Conservation (phyloP, 2,113 vertebrate species). For the Aphyosemion australe region DNA sequence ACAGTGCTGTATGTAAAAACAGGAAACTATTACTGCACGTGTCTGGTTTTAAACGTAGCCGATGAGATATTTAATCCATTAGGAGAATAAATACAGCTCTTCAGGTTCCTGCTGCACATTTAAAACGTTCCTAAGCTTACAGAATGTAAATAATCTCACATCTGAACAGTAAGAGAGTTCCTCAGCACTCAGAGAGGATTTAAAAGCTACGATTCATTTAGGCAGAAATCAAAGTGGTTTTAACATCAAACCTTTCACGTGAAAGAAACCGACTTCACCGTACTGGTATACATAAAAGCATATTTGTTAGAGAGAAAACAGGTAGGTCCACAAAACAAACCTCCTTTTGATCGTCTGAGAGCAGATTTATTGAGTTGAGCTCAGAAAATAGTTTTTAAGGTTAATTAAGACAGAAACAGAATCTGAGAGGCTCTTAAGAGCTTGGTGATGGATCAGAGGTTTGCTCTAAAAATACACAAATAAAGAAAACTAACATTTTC, state of each 20-base stretch:
- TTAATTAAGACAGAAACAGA: constrained; percentile 56
- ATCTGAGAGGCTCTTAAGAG: constrained; percentile 55
- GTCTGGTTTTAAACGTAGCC: neutral
- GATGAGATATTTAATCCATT: neutral
- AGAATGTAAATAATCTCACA: neutral
- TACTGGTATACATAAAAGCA: constrained; percentile 16
- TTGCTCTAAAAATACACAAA: constrained; percentile 31
- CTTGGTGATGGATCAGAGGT: constrained; percentile 21
- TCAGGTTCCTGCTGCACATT: neutral
- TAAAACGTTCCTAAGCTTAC: neutral
- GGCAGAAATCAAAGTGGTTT: constrained; percentile 23
- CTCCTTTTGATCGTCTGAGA: constrained; percentile 16
- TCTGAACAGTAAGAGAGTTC: constrained; percentile 5
- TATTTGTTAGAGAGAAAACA: constrained; percentile 35
- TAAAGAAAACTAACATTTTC: neutral
- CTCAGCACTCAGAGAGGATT: constrained; percentile 13
- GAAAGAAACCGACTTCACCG: constrained; percentile 39
- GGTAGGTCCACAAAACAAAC: constrained; percentile 8
- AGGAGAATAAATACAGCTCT: neutral
- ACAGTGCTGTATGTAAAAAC: too few species aligned
- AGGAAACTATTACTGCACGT: neutral
- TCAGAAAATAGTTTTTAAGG: constrained; percentile 37
- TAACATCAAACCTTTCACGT: constrained; percentile 34
- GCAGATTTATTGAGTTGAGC: constrained; percentile 36
- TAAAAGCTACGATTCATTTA: constrained; percentile 16